A percentile compares a stretch with the other conserved stretches of the same genome.
Conservation (phyloP, 2,797 vertebrate species). For the Hephaestus fuliginosus region DNA sequence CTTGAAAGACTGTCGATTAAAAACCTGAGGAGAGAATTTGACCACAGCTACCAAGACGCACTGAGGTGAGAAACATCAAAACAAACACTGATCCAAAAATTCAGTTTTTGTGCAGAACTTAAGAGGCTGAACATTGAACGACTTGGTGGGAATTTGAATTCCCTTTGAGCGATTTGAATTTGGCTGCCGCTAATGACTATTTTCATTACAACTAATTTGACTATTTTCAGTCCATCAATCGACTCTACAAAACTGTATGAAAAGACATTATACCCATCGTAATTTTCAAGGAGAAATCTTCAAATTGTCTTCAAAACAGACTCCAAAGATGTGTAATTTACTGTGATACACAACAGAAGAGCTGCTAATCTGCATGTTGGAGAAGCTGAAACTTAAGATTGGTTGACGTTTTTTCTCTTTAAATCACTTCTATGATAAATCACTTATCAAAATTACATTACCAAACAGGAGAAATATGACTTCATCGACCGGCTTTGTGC, state of each 20-base stretch:
- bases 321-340: too few species aligned
- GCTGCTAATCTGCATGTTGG: neutral
- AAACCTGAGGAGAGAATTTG: neutral
- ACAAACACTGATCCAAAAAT: neutral
- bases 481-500: neutral
- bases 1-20: neutral
- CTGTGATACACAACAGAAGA: neutral
- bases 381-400: neutral
- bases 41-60: conserved; percentile 10
- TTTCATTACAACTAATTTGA: neutral
- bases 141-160: neutral
- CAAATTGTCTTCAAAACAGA: neutral
- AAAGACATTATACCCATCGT: neutral
- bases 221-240: neutral
- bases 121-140: neutral
- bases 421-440: neutral
- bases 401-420: neutral
- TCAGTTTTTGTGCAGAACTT: neutral
- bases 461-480: neutral
- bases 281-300: neutral
- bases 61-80: conserved; percentile 17
- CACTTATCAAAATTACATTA: neutral
- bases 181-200: neutral
- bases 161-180: neutral
- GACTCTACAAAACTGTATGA: neutral